phyloP scores from a whole-genome alignment of 2,888 invertebrate genomes.

The Argynnis bischoffii region DNA sequence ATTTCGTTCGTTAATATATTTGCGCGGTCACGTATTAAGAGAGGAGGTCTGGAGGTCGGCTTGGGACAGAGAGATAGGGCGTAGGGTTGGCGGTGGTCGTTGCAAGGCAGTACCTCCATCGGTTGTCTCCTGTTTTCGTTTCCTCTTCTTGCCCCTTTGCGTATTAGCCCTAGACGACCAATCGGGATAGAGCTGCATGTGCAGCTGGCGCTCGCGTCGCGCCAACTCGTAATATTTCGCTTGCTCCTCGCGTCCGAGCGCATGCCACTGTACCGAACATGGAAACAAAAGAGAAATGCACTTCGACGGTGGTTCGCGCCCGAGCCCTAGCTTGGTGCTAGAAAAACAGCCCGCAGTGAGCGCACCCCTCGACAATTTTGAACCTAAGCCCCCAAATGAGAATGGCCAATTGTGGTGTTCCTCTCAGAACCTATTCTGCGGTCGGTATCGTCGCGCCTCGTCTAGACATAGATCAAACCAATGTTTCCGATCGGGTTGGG shows the following conservation, averaged over 20 bases:
- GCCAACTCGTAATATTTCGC: constrained; percentile 99
- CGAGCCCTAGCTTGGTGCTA: constrained; percentile 84
- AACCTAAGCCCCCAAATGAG: constrained; percentile 67
- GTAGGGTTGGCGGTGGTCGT: constrained; percentile 60
- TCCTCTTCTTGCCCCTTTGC: constrained; percentile 99
- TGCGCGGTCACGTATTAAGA: constrained; percentile 21
- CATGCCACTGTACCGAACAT: constrained; percentile 96
- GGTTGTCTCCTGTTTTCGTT: constrained; percentile 98
- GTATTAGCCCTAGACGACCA: constrained; percentile 99
- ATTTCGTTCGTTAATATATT: background rate
- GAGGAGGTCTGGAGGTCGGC: constrained; percentile 36
- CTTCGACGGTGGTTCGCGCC: constrained; percentile 70
- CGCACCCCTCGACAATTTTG: constrained; percentile 76
- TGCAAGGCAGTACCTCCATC: constrained; percentile 94
- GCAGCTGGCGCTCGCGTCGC: constrained; percentile 98
- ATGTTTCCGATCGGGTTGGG: constrained; percentile 75
- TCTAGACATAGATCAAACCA: constrained; percentile 81
- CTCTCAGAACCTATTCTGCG: constrained; percentile 83
- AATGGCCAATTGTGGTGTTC: constrained; percentile 80
- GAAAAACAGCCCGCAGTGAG: constrained; percentile 86
- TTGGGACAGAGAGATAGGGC: constrained; percentile 25
- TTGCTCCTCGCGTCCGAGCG: constrained; percentile 99
- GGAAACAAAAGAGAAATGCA: constrained; percentile 82
- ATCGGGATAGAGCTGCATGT: constrained; percentile 99
- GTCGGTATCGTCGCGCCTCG: constrained; percentile 73